Percentiles rank a stretch among this genome's conserved stretches.
These are phyloP conservation scores for Callorhinus ursinus DNA, from an alignment of 2,113 vertebrate genomes.

Conservation along the genomic window DNA sequence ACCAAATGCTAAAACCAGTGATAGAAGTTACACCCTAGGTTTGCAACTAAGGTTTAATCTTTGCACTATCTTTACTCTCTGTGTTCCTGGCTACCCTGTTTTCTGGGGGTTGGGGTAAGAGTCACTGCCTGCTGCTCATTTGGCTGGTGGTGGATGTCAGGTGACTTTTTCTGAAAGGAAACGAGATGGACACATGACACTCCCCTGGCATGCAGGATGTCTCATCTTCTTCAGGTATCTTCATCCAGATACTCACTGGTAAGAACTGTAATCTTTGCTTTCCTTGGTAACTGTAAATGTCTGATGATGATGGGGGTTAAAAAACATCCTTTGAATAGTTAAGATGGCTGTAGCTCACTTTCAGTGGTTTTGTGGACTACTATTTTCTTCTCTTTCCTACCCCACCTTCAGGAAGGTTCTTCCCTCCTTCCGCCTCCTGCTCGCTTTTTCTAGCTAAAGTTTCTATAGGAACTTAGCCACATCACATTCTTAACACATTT, in stretches of 20 bases:
- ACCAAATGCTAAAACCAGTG: background rate
- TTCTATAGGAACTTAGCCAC: slow-evolving; percentile 67
- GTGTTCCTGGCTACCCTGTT: background rate
- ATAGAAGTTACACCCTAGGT: too few species aligned
- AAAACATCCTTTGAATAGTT: too few species aligned
- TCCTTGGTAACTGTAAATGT: background rate
- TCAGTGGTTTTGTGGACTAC: too few species aligned
- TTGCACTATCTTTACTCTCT: background rate
- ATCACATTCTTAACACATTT: slow-evolving; percentile 73
- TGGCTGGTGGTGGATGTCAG: background rate
- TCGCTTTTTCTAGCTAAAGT: too few species aligned
- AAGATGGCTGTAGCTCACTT: too few species aligned
- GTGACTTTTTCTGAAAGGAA: background rate
- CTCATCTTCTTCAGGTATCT: background rate
- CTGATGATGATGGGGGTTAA: too few species aligned
- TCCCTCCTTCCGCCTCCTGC: too few species aligned
- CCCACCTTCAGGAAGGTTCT: too few species aligned
- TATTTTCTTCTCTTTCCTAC: too few species aligned
- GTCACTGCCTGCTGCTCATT: background rate
- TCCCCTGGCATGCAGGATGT: background rate
- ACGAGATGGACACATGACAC: background rate
- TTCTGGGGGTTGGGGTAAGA: background rate
- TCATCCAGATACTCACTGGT: background rate
- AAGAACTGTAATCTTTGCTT: slow-evolving; percentile 12
- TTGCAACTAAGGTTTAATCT: background rate